These are phyloP conservation scores for Ciconia boyciana DNA, from an alignment of 2,113 vertebrate species.

Conservation along the genomic window DNA sequence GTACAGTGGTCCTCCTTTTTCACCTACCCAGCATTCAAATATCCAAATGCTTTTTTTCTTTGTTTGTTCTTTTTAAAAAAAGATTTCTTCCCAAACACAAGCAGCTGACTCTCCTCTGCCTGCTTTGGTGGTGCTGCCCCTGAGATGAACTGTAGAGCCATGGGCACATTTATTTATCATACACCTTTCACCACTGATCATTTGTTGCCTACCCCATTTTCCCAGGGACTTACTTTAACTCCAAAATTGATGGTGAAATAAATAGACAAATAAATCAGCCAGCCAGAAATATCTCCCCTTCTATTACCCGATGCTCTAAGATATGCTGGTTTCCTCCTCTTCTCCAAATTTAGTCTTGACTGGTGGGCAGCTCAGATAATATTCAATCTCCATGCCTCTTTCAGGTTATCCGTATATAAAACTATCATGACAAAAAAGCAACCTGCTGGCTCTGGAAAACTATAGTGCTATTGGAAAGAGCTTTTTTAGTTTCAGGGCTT, in stretches of 20 bases:
- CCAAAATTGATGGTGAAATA: slow-evolving; percentile 25
- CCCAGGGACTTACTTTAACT: neutral
- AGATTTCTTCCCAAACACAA: neutral
- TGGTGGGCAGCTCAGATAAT: neutral
- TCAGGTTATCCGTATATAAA: neutral
- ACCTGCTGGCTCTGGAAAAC: neutral
- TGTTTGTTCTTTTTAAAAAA: neutral
- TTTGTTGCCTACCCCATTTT: slow-evolving; percentile 9
- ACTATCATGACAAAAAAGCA: neutral
- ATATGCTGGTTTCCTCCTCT: neutral
- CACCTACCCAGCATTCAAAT: neutral
- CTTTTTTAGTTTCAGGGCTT: neutral
- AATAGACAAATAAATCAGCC: slow-evolving; percentile 46
- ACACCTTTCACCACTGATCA: neutral
- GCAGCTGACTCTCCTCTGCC: neutral
- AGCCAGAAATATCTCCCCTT: neutral
- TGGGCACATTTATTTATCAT: neutral
- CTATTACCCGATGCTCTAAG: neutral
- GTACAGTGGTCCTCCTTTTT: neutral
- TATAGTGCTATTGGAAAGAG: neutral
- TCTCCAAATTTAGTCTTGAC: neutral
- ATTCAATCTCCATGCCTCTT: neutral
- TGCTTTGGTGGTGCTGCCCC: neutral
- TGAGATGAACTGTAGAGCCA: neutral
- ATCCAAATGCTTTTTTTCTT: neutral